A percentile compares a stretch with the other conserved stretches of the same genome.
phyloP scores from a whole-genome alignment of 2,888 invertebrate genomes.

The Laothoe populi region DNA sequence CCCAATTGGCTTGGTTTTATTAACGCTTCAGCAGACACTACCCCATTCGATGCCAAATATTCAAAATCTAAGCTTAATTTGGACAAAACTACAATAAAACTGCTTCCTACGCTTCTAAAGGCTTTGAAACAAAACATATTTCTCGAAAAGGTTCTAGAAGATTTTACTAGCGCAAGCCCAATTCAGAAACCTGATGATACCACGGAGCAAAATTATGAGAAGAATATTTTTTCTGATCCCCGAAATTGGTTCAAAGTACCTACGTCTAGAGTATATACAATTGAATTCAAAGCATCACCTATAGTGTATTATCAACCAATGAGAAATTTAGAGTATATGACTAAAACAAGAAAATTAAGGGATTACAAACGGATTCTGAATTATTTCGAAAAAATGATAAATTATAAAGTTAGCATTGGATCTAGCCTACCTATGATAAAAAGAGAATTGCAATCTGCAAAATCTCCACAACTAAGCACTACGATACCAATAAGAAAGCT shows the following conservation, averaged over 20 bases:
- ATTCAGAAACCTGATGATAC: slow-evolving; percentile 44
- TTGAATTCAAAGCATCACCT: slow-evolving; percentile 64
- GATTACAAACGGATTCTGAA: slow-evolving; percentile 67
- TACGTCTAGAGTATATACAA: slow-evolving; percentile 50
- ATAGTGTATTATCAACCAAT: slow-evolving; percentile 56
- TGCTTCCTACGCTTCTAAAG: slow-evolving; percentile 65
- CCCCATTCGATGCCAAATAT: slow-evolving; percentile 52
- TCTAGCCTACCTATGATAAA: slow-evolving; percentile 45
- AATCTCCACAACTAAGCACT: slow-evolving; percentile 20
- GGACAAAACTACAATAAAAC: slow-evolving; percentile 56
- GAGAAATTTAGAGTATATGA: slow-evolving; percentile 67
- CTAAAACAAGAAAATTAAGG: slow-evolving; percentile 65
- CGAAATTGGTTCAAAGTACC: slow-evolving; percentile 58
- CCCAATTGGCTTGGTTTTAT: slow-evolving; percentile 59
- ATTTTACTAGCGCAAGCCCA: slow-evolving; percentile 51
- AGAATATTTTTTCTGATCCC: slow-evolving; percentile 52
- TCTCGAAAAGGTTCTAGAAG: slow-evolving; percentile 58
- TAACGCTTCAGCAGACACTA: slow-evolving; percentile 53
- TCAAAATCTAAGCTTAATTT: slow-evolving; percentile 50
- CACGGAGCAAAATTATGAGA: slow-evolving; percentile 51
- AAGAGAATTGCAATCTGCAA: slow-evolving; percentile 38
- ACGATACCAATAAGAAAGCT: slow-evolving; percentile 12
- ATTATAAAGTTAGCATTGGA: slow-evolving; percentile 51
- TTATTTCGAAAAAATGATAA: slow-evolving; percentile 70
- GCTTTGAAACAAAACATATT: slow-evolving; percentile 61